These are phyloP conservation scores for Myotis davidii DNA, from an alignment of 2,113 vertebrate genomes.

Conservation along the genomic window DNA sequence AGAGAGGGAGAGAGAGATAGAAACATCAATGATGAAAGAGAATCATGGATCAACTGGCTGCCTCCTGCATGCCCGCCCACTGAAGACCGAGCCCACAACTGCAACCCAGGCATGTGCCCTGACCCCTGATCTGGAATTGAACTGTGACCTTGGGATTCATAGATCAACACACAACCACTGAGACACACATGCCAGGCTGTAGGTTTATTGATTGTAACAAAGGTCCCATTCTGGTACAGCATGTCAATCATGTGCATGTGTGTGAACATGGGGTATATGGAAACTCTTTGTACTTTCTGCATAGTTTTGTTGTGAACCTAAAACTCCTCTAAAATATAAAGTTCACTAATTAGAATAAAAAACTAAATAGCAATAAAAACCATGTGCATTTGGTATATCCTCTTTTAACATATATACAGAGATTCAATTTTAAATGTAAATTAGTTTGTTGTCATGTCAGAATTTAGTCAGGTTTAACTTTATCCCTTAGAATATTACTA, in stretches of 20 bases:
- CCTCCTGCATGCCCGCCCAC: no score
- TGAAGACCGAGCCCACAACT: no score
- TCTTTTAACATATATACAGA: background rate
- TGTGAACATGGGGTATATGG: accelerated
- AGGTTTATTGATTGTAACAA: background rate
- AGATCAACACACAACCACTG: no score
- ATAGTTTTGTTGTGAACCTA: background rate
- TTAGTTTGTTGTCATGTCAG: background rate
- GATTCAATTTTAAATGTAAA: slow-evolving; percentile 29
- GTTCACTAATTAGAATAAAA: background rate
- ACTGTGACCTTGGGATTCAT: no score
- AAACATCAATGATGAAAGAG: no score
- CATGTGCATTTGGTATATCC: background rate
- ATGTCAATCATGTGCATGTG: background rate
- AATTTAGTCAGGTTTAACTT: background rate
- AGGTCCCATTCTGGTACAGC: background rate
- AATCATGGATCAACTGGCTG: no score
- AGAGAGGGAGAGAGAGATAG: no score
- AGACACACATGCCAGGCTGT: no score
- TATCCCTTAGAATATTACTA: background rate
- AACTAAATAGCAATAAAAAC: background rate
- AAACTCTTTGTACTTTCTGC: background rate
- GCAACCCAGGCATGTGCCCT: no score
- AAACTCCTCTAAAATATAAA: background rate
- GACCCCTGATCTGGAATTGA: no score